These are phyloP conservation scores for Telmatherina bonti DNA, from an alignment of 2,797 vertebrate species.

Conservation along the genomic window DNA sequence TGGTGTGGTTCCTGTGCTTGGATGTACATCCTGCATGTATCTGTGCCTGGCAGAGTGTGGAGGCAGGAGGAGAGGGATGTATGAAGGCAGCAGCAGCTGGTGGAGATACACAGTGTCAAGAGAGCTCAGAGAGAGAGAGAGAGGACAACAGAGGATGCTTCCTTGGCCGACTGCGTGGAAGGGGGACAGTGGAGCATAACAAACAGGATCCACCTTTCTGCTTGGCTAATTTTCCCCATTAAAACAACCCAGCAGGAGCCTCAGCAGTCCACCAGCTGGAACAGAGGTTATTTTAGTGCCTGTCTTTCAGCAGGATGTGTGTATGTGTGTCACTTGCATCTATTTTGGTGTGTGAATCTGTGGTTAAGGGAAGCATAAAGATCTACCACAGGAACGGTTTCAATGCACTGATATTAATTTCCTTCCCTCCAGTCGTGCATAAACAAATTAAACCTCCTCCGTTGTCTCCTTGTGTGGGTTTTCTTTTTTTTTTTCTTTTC, in stretches of 20 bases:
- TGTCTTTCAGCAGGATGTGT: slow-evolving; percentile 84
- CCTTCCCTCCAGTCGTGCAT: slow-evolving; percentile 74
- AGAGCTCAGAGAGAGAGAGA: slow-evolving; percentile 66
- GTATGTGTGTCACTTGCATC: slow-evolving; percentile 60
- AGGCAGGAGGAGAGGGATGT: slow-evolving; percentile 57
- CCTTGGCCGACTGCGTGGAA: slow-evolving; percentile 86
- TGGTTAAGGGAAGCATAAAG: slow-evolving; percentile 75
- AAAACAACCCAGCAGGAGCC: slow-evolving; percentile 94
- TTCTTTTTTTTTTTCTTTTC: slow-evolving; percentile 42
- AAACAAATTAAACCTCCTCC: slow-evolving; percentile 76
- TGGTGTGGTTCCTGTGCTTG: slow-evolving; percentile 13
- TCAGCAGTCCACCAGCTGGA: slow-evolving; percentile 92
- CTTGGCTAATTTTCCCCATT: slow-evolving; percentile 98
- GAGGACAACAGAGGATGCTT: slow-evolving; percentile 80
- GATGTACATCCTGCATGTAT: slow-evolving; percentile 49
- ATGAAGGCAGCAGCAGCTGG: slow-evolving; percentile 73
- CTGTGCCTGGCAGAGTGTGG: slow-evolving; percentile 61
- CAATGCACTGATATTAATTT: slow-evolving; percentile 82
- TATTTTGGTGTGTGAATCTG: slow-evolving; percentile 63
- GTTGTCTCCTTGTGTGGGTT: slow-evolving; percentile 54
- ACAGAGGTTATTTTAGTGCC: slow-evolving; percentile 93
- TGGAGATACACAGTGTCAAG: slow-evolving; percentile 76
- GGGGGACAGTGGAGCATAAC: slow-evolving; percentile 92
- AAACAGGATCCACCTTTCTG: slow-evolving; percentile 98
- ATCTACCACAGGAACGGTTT: slow-evolving; percentile 79